phyloP scores from a whole-genome alignment of 2,797 vertebrate genomes.

The Neopelma chrysocephalum region DNA sequence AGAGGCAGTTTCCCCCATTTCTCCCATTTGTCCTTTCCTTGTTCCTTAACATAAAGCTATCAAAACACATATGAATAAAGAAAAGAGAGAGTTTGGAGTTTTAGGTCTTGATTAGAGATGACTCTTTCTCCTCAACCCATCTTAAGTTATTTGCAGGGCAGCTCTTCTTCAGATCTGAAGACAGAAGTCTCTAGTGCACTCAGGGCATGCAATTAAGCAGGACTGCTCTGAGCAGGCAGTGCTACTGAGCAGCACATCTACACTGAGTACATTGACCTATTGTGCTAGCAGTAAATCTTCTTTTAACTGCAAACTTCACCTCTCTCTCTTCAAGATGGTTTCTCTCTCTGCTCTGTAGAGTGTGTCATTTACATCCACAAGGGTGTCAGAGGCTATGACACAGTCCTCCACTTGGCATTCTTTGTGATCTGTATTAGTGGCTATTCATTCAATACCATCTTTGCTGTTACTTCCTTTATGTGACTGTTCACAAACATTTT shows the following conservation, averaged over 20 bases:
- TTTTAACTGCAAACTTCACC: neutral
- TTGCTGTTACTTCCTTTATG: neutral
- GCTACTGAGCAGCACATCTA: neutral
- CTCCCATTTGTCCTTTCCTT: neutral
- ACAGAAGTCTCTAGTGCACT: neutral
- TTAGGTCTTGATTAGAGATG: neutral
- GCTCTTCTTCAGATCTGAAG: neutral
- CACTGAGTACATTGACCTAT: neutral
- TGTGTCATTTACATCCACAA: neutral
- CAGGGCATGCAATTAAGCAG: neutral
- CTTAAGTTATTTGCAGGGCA: neutral
- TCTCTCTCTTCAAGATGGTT: neutral
- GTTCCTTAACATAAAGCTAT: neutral
- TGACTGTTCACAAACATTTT: neutral
- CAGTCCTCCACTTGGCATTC: neutral
- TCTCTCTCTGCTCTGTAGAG: neutral
- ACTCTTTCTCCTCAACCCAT: neutral
- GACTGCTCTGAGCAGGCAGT: neutral
- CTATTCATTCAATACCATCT: neutral
- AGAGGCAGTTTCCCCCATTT: neutral
- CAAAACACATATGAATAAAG: neutral
- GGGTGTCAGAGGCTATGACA: neutral
- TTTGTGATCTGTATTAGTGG: neutral
- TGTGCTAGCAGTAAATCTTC: neutral
- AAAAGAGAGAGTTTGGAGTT: neutral